Evolutionary conservation across 2,888 invertebrate species (phyloP), one percentile per base, ranked within the genome.

Genomic region (Mesorhabditis belari): DNA sequence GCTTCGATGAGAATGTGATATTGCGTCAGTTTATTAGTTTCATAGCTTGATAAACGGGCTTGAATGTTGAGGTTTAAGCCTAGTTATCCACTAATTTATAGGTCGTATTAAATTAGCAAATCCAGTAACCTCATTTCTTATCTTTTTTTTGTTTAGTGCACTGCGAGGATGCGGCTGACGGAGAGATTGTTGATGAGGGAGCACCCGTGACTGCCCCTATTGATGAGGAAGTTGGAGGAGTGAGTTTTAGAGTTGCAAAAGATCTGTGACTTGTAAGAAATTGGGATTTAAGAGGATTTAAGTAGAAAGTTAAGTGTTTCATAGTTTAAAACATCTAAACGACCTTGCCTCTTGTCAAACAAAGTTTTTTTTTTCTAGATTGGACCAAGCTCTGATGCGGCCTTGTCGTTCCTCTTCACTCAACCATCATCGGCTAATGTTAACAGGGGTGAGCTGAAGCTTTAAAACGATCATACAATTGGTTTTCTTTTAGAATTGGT

Each of bases 301-400:
- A n/a, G n/a, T n/a, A n/a, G n/a, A n/a, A n/a, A n/a, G n/a, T n/a
- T n/a, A n/a, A n/a, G n/a, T n/a, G n/a, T n/a, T 81, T 82, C 26
- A 73, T 77, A 17, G 69, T 35, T 17, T n/a, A n/a, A 9, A 17
- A 35, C n/a, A 17, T 35, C n/a, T 35, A 17, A 35, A 35, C n/a
- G 12, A 17, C n/a, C n/a, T 35, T 35, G 12, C 44, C n/a, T 35
- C n/a, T 17, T 35, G 12, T 35, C n/a, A 35, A 35, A 35, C 12
- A 9, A 17, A n/a, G 44, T 35, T 35, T 35, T n/a, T 35, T 17
- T 35, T 35, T 35, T 35, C 44, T 35, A 77, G 9, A 74, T 85
- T 57, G 84, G 84, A 63, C 88, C 91, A 3, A 93, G 94, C 0
- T 89, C 90, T 53, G 90, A 94, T 85, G 91, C 91, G 3, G 92